These are phyloP conservation scores for Cephus rjabovi DNA, from an alignment of 2,888 invertebrate genomes.

Conservation along the genomic window DNA sequence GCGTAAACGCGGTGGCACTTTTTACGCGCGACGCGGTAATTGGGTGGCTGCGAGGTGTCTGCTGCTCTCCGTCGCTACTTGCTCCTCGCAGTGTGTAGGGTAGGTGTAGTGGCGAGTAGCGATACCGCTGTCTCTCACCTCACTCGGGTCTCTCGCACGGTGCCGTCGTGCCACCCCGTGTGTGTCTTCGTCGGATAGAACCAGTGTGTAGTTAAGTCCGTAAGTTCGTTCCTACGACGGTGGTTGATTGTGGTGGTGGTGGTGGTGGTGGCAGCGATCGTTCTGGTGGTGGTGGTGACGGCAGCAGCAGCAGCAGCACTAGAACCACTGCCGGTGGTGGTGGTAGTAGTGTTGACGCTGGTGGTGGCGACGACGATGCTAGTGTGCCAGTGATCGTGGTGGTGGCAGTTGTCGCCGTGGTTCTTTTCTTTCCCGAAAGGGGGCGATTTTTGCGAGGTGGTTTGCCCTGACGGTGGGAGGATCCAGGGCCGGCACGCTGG, in stretches of 20 bases:
- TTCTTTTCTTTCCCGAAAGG: slow-evolving; percentile 58
- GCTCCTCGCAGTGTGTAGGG: slow-evolving; percentile 3
- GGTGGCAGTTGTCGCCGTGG: slow-evolving; percentile 60
- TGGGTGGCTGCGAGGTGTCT: slow-evolving; percentile 7
- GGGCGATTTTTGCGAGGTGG: slow-evolving; percentile 64
- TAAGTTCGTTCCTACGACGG: slow-evolving; percentile 45
- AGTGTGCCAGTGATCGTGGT: slow-evolving; percentile 23
- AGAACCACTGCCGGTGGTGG: slow-evolving; percentile 31
- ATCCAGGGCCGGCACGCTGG: slow-evolving; percentile 44
- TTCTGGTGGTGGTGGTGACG: slow-evolving; percentile 40
- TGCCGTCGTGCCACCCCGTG: slow-evolving; percentile 19
- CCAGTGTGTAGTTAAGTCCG: slow-evolving; percentile 27
- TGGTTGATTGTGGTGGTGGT: slow-evolving; percentile 41
- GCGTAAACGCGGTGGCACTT: slow-evolving; percentile 6
- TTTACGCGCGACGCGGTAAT: slow-evolving; percentile 6
- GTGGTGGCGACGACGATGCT: slow-evolving; percentile 28
- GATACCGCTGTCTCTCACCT: slow-evolving; percentile 17
- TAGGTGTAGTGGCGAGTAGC: slow-evolving; percentile 12
- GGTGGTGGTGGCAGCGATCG: slow-evolving; percentile 29
- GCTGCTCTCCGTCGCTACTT: slow-evolving; percentile 1
- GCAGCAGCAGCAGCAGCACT: slow-evolving; percentile 1
- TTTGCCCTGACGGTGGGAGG: slow-evolving; percentile 60
- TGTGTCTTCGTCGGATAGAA: slow-evolving; percentile 14
- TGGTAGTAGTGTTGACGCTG: slow-evolving; percentile 27
- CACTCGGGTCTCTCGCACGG: slow-evolving; percentile 6